Conservation (phyloP, 2,888 invertebrate species). For the Drosophila recens region DNA sequence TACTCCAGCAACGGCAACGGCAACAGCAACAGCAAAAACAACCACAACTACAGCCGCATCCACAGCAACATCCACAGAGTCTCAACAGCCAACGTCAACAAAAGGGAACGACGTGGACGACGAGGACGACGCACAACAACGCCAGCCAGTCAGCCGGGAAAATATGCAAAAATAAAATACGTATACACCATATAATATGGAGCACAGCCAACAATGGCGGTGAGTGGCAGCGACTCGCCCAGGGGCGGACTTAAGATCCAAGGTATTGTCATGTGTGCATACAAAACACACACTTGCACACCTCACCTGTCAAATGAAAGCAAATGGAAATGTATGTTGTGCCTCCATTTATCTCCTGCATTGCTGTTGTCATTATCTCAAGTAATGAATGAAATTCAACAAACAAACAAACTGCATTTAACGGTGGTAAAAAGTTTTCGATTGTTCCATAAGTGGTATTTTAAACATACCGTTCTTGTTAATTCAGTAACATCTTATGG, state of each 20-base stretch:
- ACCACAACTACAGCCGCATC: constrained; percentile 41
- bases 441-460: constrained; percentile 9
- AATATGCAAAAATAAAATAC: constrained; percentile 60
- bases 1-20: constrained; percentile 21
- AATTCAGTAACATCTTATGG: not conserved
- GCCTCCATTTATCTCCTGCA: constrained; percentile 7
- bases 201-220: constrained; percentile 69
- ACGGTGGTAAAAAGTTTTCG: not conserved
- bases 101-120: constrained; percentile 46
- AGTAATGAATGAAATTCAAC: constrained; percentile 14
- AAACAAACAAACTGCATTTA: constrained; percentile 14
- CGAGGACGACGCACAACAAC: constrained; percentile 41
- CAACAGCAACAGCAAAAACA: constrained; percentile 28
- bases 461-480: not conserved
- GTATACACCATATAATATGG: constrained; percentile 57
- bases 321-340: constrained; percentile 8
- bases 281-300: constrained; percentile 7
- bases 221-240: constrained; percentile 61
- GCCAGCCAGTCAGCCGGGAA: constrained; percentile 75
- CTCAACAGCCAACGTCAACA: constrained; percentile 64
- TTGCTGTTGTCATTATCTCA: constrained; percentile 8
- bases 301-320: constrained; percentile 13
- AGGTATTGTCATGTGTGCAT: constrained; percentile 32
- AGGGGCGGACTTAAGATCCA: constrained; percentile 61
- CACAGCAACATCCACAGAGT: constrained; percentile 40